These are phyloP conservation scores for Anoncus sp. DNA, from an alignment of 2,888 invertebrate genomes.

Conservation along the genomic window DNA sequence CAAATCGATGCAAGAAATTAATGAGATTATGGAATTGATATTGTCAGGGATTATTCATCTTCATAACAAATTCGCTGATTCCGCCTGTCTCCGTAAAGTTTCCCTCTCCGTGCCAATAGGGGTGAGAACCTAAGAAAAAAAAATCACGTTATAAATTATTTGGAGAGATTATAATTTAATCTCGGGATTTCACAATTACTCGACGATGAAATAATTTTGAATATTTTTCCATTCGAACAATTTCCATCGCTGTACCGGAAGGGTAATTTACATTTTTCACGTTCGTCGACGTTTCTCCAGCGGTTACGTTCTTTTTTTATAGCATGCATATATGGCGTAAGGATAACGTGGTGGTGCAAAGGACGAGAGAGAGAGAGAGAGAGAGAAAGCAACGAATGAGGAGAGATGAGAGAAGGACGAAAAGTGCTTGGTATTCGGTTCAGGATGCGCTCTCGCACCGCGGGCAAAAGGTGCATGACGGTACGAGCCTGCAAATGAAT, in stretches of 20 bases:
- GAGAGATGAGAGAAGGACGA: conserved; percentile 38
- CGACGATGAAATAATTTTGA: conserved; percentile 2
- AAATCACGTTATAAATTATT: too few relatives aligned
- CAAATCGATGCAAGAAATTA: too few relatives aligned
- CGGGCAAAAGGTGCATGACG: conserved; percentile 68
- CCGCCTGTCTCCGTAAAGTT: too few relatives aligned
- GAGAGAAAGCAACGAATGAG: not conserved
- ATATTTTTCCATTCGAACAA: conserved; percentile 6
- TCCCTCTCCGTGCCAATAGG: too few relatives aligned
- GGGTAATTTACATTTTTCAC: conserved; percentile 74
- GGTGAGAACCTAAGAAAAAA: too few relatives aligned
- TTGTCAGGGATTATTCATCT: too few relatives aligned
- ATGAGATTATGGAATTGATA: too few relatives aligned
- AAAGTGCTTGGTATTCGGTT: conserved; percentile 70
- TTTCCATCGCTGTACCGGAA: conserved; percentile 42
- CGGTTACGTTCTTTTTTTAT: conserved; percentile 60
- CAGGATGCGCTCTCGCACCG: conserved; percentile 55
- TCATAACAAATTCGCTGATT: too few relatives aligned
- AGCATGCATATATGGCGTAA: conserved; percentile 22
- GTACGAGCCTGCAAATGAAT: conserved; percentile 77
- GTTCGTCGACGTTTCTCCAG: conserved; percentile 68
- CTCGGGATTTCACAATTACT: not conserved
- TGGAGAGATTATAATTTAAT: not conserved
- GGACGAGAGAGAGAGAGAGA: not conserved
- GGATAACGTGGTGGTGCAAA: not conserved